Base-by-base conservation (phyloP, 2,113 vertebrate species). In the Lagopus muta region DNA sequence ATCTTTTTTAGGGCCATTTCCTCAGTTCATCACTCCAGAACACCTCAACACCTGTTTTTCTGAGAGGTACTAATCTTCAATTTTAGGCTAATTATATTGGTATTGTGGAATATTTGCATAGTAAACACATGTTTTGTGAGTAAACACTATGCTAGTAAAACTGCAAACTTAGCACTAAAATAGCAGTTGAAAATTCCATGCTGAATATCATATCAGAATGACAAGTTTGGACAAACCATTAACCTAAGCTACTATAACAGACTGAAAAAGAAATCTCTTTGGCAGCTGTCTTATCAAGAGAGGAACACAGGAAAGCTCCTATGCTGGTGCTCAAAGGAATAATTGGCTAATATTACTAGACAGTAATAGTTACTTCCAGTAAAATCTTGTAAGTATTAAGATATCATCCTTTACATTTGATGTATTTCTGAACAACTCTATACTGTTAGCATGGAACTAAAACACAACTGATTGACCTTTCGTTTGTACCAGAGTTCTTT, bases 81-180 rank as follows among this genome's bases (percentile, higher is more conserved):
- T 86, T 95, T 76, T 65, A 65, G 66, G 32, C 16, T 78, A 89
- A 82, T 50, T 42, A 76, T 70, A 91, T 10, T 69, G 86, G 17
- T 73, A 65, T 89, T 93, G 45, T 45, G 11, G 34, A 86, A 11
- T 58, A 82, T 90, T 95, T 89, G 42, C 66, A 90, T 65, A 57
- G 60, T 58, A 92, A 93, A 82, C 7, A 65, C 43, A 61, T 43
- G 45, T 2, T 65, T 86, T 86, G 74, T 62, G 36, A 54, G 66
- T 87, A 86, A 88, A 84, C 25, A 25, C 32, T 79, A 15, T 30
- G 77, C 70, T 66, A 64, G 13, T 42, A 89, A 71, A 43, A 50
- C 17, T 47, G 58, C 52, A 90, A 92, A 96, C 93, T 72, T 92
- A 93, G 78, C 67, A 87, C 94, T 92, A 96, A 73, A 87, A 76